These are phyloP conservation scores for Riptortus pedestris DNA, from an alignment of 1,140 invertebrate species.

Conservation along the genomic window DNA sequence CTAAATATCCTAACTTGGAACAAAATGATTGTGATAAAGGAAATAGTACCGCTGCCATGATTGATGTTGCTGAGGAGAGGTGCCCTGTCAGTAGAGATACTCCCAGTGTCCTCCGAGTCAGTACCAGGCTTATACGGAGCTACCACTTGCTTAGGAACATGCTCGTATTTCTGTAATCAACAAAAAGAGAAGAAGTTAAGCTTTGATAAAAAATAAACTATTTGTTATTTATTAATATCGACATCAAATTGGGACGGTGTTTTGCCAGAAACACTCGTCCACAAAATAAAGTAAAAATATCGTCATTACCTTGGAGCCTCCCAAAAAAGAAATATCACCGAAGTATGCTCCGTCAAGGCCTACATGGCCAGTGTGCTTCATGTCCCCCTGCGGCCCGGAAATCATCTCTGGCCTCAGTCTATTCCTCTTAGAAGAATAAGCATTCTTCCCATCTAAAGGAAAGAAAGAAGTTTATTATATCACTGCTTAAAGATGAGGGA, in stretches of 20 bases:
- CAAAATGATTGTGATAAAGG: no score
- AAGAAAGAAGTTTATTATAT: no score
- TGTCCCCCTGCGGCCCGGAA: conserved; percentile 87
- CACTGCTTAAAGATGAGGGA: no score
- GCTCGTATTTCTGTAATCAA: conserved; percentile 53
- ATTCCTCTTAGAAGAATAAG: conserved; percentile 50
- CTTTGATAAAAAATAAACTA: no score
- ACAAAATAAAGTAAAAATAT: no score
- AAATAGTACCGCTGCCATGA: no score
- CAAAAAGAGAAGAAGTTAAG: conserved; percentile 21
- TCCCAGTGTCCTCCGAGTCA: conserved; percentile 42
- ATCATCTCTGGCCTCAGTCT: conserved; percentile 87
- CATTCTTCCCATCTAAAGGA: conserved; percentile 42
- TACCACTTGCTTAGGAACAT: conserved; percentile 72
- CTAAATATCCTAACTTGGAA: no score
- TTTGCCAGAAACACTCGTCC: background rate
- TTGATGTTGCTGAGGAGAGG: conserved; percentile 37
- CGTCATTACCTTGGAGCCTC: conserved; percentile 46
- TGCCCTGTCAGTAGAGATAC: conserved; percentile 41
- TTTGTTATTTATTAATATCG: background rate
- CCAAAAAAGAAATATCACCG: conserved; percentile 82
- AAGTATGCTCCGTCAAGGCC: conserved; percentile 94
- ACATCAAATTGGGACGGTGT: no score
- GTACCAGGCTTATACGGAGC: conserved; percentile 79
- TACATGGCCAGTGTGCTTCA: conserved; percentile 94